Base-by-base conservation (phyloP, 2,888 invertebrate genomes). In the Trypoxylon attenuatum region DNA sequence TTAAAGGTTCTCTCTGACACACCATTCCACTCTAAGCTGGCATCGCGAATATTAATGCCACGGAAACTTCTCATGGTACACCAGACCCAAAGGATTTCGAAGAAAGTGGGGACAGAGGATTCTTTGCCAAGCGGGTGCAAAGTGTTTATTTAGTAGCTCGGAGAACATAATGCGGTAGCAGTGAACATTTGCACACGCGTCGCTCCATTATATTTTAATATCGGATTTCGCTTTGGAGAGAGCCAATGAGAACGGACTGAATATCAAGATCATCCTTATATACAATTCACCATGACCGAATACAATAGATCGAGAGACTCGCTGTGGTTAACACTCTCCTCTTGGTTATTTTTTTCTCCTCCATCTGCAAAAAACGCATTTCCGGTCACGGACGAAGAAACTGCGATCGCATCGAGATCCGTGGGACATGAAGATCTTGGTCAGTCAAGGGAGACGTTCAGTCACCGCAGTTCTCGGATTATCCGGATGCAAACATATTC, bases 371-470 rank as follows among this genome's bases (percentile, higher is more conserved):
- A 55, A 68, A 54, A 39, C 45, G 59, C 25, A 50, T 69, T 70
- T 70, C 69, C 69, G 69, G 64, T 70, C 69, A 64, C 64, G 69
- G 64, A 64, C 51, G 59, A 60, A 53, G 64, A 52, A 41, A 63
- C 56, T 27, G 43, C 27, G 55, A 69, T 63, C 56, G 57, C 53
- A 41, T 27, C 50, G 69, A 69, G 63, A 69, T 56, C 59, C 69
- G 69, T 69, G 69, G 69, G 69, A 69, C 55, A 51, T 53, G 59
- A 63, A 58, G 63, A 59, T 64, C 63, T 59, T 50, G 69, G 29
- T 21, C 69, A 63, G 52, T 49, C 59, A 63, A 69, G 63, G 69
- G 63, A 59, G 58, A 64, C 63, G 63, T 58, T 53, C 15, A 63
- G 67, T 69, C 64, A 70, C 69, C 69, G 64, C 69, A 69, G 59